These are phyloP conservation scores for Otolemur garnettii DNA, from an alignment of 2,113 vertebrate species.

Conservation along the genomic window DNA sequence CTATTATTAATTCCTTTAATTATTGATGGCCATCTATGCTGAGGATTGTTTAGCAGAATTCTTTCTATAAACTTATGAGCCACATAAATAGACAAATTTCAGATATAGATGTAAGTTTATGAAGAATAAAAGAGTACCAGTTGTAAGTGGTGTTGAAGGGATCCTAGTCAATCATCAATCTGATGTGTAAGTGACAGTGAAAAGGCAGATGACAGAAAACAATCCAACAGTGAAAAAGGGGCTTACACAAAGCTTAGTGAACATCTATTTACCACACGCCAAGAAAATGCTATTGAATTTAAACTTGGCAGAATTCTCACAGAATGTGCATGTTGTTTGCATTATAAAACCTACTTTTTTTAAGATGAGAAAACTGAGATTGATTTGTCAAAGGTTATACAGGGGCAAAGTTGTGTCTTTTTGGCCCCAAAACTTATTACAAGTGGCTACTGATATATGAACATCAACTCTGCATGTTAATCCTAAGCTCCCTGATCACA, in stretches of 20 bases:
- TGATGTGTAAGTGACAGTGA: background rate
- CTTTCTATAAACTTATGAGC: background rate
- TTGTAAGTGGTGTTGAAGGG: background rate
- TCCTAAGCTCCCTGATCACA: no score
- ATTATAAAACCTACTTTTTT: slow-evolving; percentile 6
- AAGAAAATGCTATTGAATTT: background rate
- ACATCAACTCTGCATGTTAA: no score
- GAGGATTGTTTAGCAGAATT: slow-evolving; percentile 40
- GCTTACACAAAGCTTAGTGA: background rate
- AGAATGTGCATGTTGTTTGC: background rate
- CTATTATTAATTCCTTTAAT: slow-evolving; percentile 58
- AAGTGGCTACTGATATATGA: background rate
- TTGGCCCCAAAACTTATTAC: background rate
- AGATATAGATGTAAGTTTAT: background rate
- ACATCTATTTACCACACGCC: background rate
- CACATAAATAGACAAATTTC: slow-evolving; percentile 25
- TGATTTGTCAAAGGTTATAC: background rate
- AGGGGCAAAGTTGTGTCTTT: background rate
- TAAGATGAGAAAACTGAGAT: background rate
- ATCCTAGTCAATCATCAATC: background rate
- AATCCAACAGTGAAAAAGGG: background rate
- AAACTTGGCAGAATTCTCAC: background rate
- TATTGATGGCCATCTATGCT: background rate
- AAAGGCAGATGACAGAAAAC: background rate
- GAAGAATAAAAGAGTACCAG: background rate